Evolutionary conservation across 2,888 invertebrate species (phyloP).

Genomic region (Celastrina argiolus): DNA sequence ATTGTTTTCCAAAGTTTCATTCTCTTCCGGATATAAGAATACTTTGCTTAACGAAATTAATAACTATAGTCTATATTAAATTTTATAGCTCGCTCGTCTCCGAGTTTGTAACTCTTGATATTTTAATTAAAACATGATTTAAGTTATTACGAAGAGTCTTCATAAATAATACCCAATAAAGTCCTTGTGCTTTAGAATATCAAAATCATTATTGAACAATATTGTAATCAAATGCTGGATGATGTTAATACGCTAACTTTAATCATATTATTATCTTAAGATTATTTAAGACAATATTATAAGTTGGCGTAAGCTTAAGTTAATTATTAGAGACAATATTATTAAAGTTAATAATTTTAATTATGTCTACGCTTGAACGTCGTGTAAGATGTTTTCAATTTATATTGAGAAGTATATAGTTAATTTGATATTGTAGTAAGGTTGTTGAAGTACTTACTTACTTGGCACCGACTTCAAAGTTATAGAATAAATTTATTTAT

Average conservation of each 20-base stretch:
- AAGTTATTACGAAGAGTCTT: not conserved
- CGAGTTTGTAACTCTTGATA: slow-evolving; percentile 6
- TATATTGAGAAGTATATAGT: too few relatives aligned
- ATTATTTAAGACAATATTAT: too few relatives aligned
- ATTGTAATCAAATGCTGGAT: not conserved
- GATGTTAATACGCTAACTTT: not conserved
- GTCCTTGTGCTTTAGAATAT: not conserved
- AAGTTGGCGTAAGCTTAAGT: too few relatives aligned
- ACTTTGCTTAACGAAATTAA: not conserved
- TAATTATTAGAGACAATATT: too few relatives aligned
- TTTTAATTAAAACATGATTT: slow-evolving; percentile 9
- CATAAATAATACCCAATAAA: slow-evolving; percentile 2
- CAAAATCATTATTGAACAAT: not conserved
- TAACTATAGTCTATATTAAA: not conserved
- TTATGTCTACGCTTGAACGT: too few relatives aligned
- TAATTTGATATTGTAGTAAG: too few relatives aligned
- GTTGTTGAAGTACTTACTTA: too few relatives aligned
- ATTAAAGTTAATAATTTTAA: too few relatives aligned
- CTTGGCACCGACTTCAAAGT: too few relatives aligned
- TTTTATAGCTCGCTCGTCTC: not conserved
- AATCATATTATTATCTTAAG: not conserved
- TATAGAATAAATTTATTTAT: too few relatives aligned
- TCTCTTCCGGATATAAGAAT: not conserved
- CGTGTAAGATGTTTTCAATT: too few relatives aligned
- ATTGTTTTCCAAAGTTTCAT: not conserved